phyloP scores from a whole-genome alignment of 2,113 vertebrate species.

The Oryzias celebensis region DNA sequence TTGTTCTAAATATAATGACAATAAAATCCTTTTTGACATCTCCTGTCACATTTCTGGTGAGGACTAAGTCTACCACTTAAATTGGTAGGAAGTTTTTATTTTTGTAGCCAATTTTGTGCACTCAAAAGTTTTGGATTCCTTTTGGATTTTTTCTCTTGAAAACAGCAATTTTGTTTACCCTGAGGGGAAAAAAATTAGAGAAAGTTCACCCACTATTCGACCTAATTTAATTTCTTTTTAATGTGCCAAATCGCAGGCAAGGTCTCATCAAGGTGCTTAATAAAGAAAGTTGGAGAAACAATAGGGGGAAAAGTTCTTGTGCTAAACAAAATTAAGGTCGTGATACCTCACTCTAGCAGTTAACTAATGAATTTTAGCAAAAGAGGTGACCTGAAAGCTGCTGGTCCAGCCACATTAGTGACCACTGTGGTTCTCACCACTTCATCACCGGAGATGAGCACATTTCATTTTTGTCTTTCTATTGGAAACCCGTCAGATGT shows the following conservation, averaged over 20 bases:
- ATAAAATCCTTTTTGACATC: no score
- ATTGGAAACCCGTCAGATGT: constrained; percentile 58
- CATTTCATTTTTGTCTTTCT: constrained; percentile 50
- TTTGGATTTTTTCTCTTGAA: background rate
- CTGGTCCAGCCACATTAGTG: constrained; percentile 28
- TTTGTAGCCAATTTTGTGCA: no score
- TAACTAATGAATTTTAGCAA: background rate
- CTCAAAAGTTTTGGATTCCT: no score
- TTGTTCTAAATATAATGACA: no score
- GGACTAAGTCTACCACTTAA: no score
- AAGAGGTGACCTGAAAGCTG: constrained; percentile 24
- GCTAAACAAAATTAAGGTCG: no score
- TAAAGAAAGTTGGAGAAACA: background rate
- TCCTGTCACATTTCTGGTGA: no score
- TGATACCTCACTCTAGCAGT: background rate
- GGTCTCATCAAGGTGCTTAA: background rate
- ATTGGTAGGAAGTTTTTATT: no score
- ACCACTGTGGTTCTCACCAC: constrained; percentile 25
- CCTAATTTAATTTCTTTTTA: constrained; percentile 3
- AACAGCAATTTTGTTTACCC: constrained; percentile 21
- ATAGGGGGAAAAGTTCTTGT: no score
- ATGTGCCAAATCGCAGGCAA: constrained; percentile 7
- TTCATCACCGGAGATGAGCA: constrained; percentile 39
- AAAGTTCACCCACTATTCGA: constrained; percentile 5
- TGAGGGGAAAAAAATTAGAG: constrained; percentile 11